Base-by-base conservation (phyloP, 2,113 vertebrate species). In the Rhinichthys klamathensis region DNA sequence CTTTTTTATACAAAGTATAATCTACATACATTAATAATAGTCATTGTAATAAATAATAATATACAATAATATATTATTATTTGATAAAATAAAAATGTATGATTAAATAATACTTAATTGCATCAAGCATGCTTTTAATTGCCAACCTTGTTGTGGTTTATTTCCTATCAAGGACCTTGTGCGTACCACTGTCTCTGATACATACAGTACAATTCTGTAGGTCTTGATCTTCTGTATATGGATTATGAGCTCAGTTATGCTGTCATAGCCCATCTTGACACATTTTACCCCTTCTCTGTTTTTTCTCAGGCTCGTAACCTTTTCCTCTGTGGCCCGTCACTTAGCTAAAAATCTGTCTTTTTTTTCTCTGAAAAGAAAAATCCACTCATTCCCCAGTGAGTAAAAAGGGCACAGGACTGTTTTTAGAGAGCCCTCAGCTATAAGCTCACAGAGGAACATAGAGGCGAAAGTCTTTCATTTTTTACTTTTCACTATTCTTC, bases 301-400 rank as follows among this genome's bases (percentile, higher is more conserved):
- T 69, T 80, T 69, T 81, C 27, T 69, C 80, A 51, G 44, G 9
- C 61, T 21, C 9, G 23, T 87, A 86, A 89, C 88, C 86, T 87
- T 89, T 87, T 74, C 69, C 70, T 81, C 81, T 78, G 67, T 87
- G 60, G 35, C 74, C 75, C 56, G 51, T 84, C 84, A 65, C 76
- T 80, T 77, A 89, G 86, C 60, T 6, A 76, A 80, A 85, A 81
- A 74, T 78, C 73, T 18, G 27, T 79, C 41, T 51, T 67, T 77
- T 58, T 13, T 75, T 58, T 6, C 3, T 51, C 32, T 60, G 77
- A 73, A 61, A 61, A 72, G 38, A 73, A 61, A 85, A 80, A 79
- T 70, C n/a, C 27, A 69, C 30, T 35, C 18, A 32, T 41, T 70
- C 77, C 78, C 58, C 21, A 80, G 38, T 49, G 54, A 51, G 44